Evolutionary conservation across 2,888 invertebrate species (phyloP), one percentile per base, ranked within the genome.

Genomic region (Scrobipalpa costella): DNA sequence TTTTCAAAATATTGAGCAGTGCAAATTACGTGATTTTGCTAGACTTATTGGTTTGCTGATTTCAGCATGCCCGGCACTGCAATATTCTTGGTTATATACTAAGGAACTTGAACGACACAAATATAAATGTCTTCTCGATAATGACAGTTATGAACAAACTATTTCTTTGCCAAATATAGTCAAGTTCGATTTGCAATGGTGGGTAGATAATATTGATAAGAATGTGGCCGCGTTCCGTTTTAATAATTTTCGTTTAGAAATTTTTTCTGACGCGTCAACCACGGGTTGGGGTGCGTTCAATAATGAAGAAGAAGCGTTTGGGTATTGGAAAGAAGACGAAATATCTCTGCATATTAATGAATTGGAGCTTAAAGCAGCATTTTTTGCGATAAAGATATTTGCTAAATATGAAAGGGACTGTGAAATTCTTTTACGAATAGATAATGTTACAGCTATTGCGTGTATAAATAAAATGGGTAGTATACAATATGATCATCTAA

Each of bases 401-500:
- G 62, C 63, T 9, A 60, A 57, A 9, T 8, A 62, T 34, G 15
- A 52, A 17, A 7, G 15, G 0, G 38, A 64, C 34, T 60, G 60
- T 40, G 49, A 66, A 33, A 62, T 67, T 7, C 33, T 68, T 9
- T 49, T 67, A 40, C 15, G 64, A 5, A 62, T 69, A 11, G 67
- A 67, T 19, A 68, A 68, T 40, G 65, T 65, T 2, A 68, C 67
- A 2, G 68, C 67, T 13, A 63, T 69, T 2, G 9, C 64, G 0
- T 69, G 63, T 34, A 64, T 69, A n/a, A 68, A 69, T 47, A 17
- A 52, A 11, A 68, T 64, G 64, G 63, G 65, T 5, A 62, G 67
- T 15, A 36, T 66, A 34, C 63, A 63, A 21, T 64, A 57, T 49
- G 57, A 57, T 0, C 67, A 66, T 17, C 38, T 68, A 47, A 66